A percentile compares a stretch with the other conserved stretches of the same genome.
Evolutionary conservation across 2,888 invertebrate genomes (phyloP).

Genomic region (Sphaeridia pumilis): DNA sequence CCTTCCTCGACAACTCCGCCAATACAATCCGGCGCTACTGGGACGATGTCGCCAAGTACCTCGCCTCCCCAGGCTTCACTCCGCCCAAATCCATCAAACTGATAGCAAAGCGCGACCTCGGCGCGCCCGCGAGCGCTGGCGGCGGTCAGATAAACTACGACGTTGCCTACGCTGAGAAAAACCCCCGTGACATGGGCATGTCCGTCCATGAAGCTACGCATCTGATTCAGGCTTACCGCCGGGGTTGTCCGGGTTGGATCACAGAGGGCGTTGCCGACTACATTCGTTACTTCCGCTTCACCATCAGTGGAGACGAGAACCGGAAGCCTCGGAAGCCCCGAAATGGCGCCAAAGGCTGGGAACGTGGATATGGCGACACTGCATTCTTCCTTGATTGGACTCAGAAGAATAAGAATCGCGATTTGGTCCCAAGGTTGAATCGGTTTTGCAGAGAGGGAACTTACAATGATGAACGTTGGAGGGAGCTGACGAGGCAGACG

Average conservation of each 20-base stretch:
- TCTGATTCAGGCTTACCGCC: conserved; percentile 3
- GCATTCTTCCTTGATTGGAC: neutral
- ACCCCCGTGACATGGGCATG: conserved; percentile 4
- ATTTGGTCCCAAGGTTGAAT: neutral
- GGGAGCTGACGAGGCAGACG: neutral
- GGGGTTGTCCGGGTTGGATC: conserved; percentile 3
- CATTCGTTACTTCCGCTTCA: conserved; percentile 6
- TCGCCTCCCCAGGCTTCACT: neutral
- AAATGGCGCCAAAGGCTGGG: neutral
- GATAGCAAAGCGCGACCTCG: neutral
- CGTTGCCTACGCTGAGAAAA: neutral
- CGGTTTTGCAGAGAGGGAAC: neutral
- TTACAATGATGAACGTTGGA: neutral
- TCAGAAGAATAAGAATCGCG: neutral
- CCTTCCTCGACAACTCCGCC: neutral
- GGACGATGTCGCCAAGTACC: neutral
- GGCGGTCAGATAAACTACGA: neutral
- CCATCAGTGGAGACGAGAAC: neutral
- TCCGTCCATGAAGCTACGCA: conserved; percentile 12
- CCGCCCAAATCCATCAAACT: neutral
- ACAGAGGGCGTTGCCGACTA: conserved; percentile 11
- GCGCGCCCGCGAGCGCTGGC: neutral
- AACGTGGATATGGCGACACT: neutral
- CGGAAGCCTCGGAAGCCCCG: conserved; percentile 5
- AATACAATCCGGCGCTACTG: neutral